Evolutionary conservation across 2,797 vertebrate genomes (phyloP).

Genomic region (Pseudotriccus pelzelni): DNA sequence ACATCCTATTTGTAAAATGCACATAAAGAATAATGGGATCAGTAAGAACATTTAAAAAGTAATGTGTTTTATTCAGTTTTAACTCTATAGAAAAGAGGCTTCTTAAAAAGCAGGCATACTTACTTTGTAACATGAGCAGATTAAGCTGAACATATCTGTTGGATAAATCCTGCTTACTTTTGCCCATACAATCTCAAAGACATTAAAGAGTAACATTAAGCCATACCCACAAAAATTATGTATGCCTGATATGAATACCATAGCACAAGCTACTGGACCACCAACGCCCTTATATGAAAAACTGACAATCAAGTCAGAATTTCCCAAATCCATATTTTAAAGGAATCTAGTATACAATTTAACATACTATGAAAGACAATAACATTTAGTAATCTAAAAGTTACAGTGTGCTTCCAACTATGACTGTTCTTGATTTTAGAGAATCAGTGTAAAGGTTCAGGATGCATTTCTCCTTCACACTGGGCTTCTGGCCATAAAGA

Average conservation of each 20-base stretch:
- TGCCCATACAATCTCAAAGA: background rate
- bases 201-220: background rate
- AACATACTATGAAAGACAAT: background rate
- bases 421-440: background rate
- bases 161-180: slow-evolving; percentile 6
- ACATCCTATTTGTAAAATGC: slow-evolving; percentile 72
- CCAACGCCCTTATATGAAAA: background rate
- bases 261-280: background rate
- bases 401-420: background rate
- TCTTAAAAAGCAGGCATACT: background rate
- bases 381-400: background rate
- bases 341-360: background rate
- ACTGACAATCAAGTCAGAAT: background rate
- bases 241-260: background rate
- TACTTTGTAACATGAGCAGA: background rate
- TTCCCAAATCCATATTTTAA: background rate
- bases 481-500: background rate
- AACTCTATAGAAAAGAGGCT: background rate
- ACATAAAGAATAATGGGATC: slow-evolving; percentile 54
- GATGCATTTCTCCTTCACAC: background rate
- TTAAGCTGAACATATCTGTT: background rate
- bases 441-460: background rate
- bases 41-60: slow-evolving; percentile 56
- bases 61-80: slow-evolving; percentile 19
- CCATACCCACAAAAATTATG: background rate